A percentile compares a stretch with the other conserved stretches of the same genome.
These are phyloP conservation scores for Chaitophorus viminalis DNA, from an alignment of 2,888 invertebrate genomes.

Conservation along the genomic window DNA sequence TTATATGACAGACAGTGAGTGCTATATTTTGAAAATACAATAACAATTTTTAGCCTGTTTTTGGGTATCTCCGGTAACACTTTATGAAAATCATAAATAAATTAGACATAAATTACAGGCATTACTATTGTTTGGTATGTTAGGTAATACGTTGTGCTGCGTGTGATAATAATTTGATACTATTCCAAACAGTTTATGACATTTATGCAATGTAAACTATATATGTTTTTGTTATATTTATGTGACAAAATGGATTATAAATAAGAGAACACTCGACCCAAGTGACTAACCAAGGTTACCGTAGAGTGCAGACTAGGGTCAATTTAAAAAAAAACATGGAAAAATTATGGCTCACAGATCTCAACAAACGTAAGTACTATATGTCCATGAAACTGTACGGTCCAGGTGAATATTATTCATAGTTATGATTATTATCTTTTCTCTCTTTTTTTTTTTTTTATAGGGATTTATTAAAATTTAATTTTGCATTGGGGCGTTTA, in stretches of 20 bases:
- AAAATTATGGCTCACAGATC: not conserved
- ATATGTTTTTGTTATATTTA: not conserved
- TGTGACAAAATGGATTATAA: not conserved
- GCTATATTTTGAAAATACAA: too few relatives aligned
- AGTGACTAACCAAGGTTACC: not conserved
- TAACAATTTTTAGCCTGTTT: too few relatives aligned
- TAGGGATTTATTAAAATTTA: conserved; percentile 40
- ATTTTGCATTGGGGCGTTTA: conserved; percentile 14
- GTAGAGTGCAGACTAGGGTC: not conserved
- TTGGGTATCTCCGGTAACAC: too few relatives aligned
- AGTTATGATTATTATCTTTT: not conserved
- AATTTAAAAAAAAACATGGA: not conserved
- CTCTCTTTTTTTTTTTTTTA: not conserved
- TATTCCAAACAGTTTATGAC: too few relatives aligned
- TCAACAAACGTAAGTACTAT: not conserved
- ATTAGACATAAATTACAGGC: too few relatives aligned
- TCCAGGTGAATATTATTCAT: conserved; percentile 21
- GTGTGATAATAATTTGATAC: not conserved
- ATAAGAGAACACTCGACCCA: not conserved
- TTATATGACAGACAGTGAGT: too few relatives aligned
- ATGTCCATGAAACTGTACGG: not conserved
- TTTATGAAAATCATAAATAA: too few relatives aligned
- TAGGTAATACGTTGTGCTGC: not conserved
- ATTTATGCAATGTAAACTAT: too few relatives aligned
- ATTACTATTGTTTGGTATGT: too few relatives aligned